Base-by-base conservation (phyloP, 2,888 invertebrate genomes). In the Antheraea assamensis region DNA sequence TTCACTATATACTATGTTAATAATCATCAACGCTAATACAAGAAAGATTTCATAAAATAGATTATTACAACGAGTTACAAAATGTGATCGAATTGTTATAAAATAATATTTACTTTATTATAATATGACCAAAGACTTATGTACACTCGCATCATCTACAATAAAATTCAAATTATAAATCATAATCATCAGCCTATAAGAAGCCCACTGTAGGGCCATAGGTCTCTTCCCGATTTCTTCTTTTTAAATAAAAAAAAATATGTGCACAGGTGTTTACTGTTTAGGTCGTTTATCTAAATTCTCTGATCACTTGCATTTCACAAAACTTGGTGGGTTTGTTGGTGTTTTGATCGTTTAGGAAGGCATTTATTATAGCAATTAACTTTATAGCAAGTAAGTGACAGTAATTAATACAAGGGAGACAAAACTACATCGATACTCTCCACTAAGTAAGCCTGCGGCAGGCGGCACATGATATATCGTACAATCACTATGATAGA, bases 1-100 rank as follows among this genome's bases (percentile, higher is more conserved):
- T 84, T 82, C 82, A 83, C 83, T 85, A 73, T 42, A 64, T 30
- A 30, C 15, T 17, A 64, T 27, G 8, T 42, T 42, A 17, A 70
- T 70, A 73, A 73, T 70, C 24, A 27, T 73, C 64, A 58, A 70
- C 31, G 49, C 68, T 73, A 70, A 70, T 70, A 35, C 82, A 80
- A 74, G 76, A 77, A 78, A 79, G 77, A 70, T 75, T 75, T 3
- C 8, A 42, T 42, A 42, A 79, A 79, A 78, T 80, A 76, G 78
- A 71, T 72, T 72, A 76, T 70, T n/a, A 42, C 35, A 70, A 42
- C 70, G 58, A 24, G 55, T 70, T 70, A 70, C 42, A 70, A 73
- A 80, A 77, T 76, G 76, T 80, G 76, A 74, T 79, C 78, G 75
- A 75, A 77, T 78, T 79, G 52, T 47, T 72, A 68, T 24, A 35